These are phyloP conservation scores for Caenorhabditis japonica DNA, from an alignment of 2,888 invertebrate genomes.

Conservation along the genomic window DNA sequence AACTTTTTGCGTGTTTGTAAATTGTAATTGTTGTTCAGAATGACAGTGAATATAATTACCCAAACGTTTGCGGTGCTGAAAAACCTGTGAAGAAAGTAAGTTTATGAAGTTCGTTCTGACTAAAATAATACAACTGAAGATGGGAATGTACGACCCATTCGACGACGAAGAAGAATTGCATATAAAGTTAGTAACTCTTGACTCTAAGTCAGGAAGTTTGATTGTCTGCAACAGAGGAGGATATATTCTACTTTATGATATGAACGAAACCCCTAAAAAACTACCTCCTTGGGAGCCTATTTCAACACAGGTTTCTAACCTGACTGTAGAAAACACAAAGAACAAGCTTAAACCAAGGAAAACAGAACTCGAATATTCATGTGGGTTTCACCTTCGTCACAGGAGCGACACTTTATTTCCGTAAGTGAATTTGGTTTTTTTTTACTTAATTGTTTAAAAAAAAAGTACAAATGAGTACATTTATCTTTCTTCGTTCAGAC, in stretches of 20 bases:
- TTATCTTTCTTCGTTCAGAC: conserved; percentile 1
- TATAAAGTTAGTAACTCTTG: conserved; percentile 21
- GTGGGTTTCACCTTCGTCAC: not conserved
- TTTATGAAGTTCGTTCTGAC: not conserved
- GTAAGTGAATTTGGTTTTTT: not conserved
- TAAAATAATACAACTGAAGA: not conserved
- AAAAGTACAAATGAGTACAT: not conserved
- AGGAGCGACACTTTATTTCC: too few relatives aligned
- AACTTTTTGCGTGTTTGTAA: not conserved
- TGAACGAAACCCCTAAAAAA: conserved; percentile 5
- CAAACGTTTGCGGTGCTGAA: not conserved
- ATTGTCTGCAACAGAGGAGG: conserved; percentile 41
- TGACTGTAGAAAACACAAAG: not conserved
- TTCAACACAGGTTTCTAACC: not conserved
- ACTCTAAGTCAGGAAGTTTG: conserved; percentile 22
- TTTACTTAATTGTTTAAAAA: not conserved
- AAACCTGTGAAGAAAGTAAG: not conserved
- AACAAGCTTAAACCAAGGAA: not conserved
- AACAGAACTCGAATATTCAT: not conserved
- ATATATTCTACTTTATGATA: conserved; percentile 29
- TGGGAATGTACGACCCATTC: conserved; percentile 40
- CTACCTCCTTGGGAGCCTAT: conserved; percentile 3
- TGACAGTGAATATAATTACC: not conserved
- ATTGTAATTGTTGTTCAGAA: not conserved
- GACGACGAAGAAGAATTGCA: conserved; percentile 35